Conservation (phyloP, 2,113 vertebrate genomes). For the Grus americana region DNA sequence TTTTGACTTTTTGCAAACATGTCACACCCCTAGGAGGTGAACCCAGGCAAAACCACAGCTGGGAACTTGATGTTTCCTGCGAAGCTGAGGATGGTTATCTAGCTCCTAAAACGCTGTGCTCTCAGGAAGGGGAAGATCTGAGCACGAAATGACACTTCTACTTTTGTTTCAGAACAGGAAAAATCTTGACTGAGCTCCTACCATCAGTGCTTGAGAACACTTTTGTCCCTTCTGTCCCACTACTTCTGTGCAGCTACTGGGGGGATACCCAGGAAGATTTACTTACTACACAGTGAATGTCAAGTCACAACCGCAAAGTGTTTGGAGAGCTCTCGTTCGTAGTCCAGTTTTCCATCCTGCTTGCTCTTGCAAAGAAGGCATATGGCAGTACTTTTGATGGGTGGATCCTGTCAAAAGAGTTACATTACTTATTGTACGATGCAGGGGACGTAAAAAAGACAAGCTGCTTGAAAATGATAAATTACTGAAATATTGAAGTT, state of each 20-base stretch:
- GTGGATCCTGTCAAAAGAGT: conserved; percentile 17
- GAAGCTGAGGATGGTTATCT: neutral
- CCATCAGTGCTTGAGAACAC: neutral
- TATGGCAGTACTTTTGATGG: neutral
- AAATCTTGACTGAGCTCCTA: neutral
- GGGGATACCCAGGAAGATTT: neutral
- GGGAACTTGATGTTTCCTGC: neutral
- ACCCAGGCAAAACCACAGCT: neutral
- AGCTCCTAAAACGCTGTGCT: neutral
- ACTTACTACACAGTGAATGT: neutral
- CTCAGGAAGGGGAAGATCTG: neutral
- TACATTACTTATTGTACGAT: neutral
- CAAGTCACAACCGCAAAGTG: neutral
- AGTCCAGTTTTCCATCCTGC: neutral
- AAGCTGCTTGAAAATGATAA: neutral
- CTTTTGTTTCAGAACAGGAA: neutral
- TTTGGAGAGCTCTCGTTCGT: neutral
- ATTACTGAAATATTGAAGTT: neutral
- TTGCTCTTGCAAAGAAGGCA: neutral
- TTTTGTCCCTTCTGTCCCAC: neutral
- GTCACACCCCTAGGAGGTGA: neutral
- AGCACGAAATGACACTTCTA: neutral
- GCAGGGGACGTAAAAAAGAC: neutral
- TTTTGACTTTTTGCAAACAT: neutral
- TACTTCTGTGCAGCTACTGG: neutral